These are phyloP conservation scores for Schlechtendalia chinensis DNA, from an alignment of 1,140 invertebrate species.

Conservation along the genomic window DNA sequence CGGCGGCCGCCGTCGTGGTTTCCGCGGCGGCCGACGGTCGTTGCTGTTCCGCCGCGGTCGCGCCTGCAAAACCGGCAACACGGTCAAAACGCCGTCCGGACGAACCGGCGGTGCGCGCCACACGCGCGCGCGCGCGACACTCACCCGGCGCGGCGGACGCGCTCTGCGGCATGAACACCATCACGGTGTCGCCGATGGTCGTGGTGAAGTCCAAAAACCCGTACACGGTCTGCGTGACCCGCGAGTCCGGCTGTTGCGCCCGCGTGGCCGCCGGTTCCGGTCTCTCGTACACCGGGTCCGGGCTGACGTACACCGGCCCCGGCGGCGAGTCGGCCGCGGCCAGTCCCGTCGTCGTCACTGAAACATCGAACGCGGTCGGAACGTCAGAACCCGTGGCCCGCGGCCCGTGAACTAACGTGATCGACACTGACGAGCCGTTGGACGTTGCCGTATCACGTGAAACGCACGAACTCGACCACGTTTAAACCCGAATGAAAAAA, in stretches of 20 bases:
- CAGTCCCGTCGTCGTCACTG: not conserved
- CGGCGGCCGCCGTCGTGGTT: not conserved
- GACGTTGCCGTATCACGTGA: too few species aligned
- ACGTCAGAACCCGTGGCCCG: too few species aligned
- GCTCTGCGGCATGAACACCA: conserved; percentile 83
- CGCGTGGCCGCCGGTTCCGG: not conserved
- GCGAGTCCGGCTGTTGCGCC: conserved; percentile 46
- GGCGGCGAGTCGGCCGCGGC: conserved; percentile 28
- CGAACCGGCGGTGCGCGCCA: too few species aligned
- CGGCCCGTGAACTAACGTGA: too few species aligned
- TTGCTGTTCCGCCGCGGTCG: not conserved
- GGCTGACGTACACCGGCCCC: conserved; percentile 51
- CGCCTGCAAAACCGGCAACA: not conserved
- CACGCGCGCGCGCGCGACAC: too few species aligned
- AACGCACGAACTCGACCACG: too few species aligned
- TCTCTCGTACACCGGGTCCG: conserved; percentile 32
- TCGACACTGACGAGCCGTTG: too few species aligned
- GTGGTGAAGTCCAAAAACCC: conserved; percentile 86
- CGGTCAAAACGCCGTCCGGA: too few species aligned
- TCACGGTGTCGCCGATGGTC: conserved; percentile 83
- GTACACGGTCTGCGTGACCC: conserved; percentile 74
- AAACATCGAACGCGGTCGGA: not conserved
- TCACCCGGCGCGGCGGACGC: conserved; percentile 57
- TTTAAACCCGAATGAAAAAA: too few species aligned
- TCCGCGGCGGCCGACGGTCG: not conserved